phyloP scores from a whole-genome alignment of 1,140 invertebrate species.

The Megalopta genalis region DNA sequence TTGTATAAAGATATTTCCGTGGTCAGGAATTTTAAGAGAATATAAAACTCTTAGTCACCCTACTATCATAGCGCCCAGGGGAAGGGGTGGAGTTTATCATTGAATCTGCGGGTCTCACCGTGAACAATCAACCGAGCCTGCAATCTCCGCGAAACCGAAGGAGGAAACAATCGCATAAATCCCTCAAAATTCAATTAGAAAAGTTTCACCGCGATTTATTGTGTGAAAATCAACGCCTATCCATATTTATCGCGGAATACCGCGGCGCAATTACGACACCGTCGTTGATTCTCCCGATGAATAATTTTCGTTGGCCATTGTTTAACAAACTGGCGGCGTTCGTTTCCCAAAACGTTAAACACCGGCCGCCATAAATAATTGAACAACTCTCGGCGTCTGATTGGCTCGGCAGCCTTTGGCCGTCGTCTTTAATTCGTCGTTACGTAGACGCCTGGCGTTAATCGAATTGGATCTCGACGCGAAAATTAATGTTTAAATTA shows the following conservation, averaged over 20 bases:
- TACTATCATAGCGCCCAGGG: no score
- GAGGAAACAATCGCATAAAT: not conserved
- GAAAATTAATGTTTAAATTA: not conserved
- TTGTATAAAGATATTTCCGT: no score
- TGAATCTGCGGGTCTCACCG: not conserved
- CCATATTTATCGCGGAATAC: not conserved
- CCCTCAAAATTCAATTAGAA: not conserved
- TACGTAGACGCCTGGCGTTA: not conserved
- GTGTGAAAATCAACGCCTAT: conserved; percentile 1
- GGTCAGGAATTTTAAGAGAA: no score
- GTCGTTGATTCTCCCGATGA: not conserved
- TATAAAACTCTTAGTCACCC: no score
- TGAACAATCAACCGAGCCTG: not conserved
- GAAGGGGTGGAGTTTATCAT: not conserved
- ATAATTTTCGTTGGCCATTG: not conserved
- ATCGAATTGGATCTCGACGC: not conserved
- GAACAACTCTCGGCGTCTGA: not conserved
- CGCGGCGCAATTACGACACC: not conserved
- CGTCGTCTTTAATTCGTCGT: not conserved
- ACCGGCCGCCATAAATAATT: conserved; percentile 8
- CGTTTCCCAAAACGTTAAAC: not conserved
- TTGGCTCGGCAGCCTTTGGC: not conserved
- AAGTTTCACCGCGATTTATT: conserved; percentile 4
- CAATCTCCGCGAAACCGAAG: not conserved
- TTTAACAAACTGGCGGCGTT: not conserved